phyloP scores from a whole-genome alignment of 2,797 vertebrate genomes.

The Cynopterus sphinx region DNA sequence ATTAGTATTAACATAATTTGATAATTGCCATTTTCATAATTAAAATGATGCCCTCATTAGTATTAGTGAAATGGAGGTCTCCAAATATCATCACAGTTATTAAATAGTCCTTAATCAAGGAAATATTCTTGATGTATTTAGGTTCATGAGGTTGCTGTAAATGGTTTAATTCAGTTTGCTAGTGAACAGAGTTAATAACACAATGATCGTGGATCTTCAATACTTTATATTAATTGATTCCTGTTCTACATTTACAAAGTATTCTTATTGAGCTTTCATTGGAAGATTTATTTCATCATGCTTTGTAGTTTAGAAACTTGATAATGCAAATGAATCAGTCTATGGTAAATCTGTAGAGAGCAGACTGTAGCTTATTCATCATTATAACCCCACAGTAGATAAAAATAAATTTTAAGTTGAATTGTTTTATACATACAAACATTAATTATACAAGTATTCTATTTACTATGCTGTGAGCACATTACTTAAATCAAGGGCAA shows the following conservation, averaged over 20 bases:
- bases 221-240: background rate
- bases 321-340: background rate
- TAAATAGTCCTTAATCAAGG: slow-evolving; percentile 15
- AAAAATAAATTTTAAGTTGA: background rate
- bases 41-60: background rate
- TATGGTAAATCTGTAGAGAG: background rate
- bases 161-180: slow-evolving; percentile 21
- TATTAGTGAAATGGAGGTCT: slow-evolving; percentile 22
- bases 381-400: background rate
- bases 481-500: background rate
- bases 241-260: background rate
- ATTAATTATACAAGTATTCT: background rate
- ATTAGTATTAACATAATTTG: background rate
- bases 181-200: slow-evolving; percentile 3
- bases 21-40: background rate
- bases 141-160: background rate
- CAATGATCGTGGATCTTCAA: background rate
- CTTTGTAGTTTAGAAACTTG: background rate
- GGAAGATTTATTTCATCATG: background rate
- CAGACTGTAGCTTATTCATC: background rate
- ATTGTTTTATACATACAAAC: background rate
- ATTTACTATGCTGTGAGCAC: background rate
- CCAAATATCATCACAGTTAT: slow-evolving; percentile 4
- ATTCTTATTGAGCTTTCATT: background rate
- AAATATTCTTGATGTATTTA: slow-evolving; percentile 4